These are phyloP conservation scores for Metopolophium dirhodum DNA, from an alignment of 1,140 invertebrate species.

Conservation along the genomic window DNA sequence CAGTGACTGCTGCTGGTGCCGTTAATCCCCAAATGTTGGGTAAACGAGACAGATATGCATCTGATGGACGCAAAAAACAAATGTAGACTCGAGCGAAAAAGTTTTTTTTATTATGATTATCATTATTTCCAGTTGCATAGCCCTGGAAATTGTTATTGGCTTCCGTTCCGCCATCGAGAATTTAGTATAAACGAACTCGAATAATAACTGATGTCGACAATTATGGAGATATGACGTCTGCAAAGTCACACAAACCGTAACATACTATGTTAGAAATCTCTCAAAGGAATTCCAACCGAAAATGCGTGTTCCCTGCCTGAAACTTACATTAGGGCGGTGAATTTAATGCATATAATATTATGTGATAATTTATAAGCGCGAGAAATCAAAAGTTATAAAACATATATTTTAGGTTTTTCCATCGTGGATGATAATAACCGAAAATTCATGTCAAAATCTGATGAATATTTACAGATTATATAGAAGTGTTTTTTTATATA, in stretches of 20 bases:
- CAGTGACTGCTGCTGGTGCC: background rate
- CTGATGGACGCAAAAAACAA: background rate
- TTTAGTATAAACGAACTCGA: background rate
- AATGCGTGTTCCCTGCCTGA: background rate
- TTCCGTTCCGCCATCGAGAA: background rate
- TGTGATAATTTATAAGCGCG: background rate
- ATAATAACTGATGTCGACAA: background rate
- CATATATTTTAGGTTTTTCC: background rate
- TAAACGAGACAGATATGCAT: background rate
- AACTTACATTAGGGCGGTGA: background rate
- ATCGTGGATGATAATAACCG: background rate
- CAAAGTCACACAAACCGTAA: background rate
- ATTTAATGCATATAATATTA: background rate
- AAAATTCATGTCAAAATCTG: background rate
- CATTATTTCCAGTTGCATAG: background rate
- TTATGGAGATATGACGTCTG: background rate
- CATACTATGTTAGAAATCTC: background rate
- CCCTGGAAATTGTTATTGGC: background rate
- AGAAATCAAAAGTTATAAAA: background rate
- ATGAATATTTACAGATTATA: background rate
- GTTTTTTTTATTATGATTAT: background rate
- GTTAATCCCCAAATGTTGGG: background rate
- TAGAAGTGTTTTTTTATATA: no score
- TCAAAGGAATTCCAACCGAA: background rate
- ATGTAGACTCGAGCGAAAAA: background rate